Conservation (phyloP, 2,888 invertebrate genomes). For the Tuta absoluta region DNA sequence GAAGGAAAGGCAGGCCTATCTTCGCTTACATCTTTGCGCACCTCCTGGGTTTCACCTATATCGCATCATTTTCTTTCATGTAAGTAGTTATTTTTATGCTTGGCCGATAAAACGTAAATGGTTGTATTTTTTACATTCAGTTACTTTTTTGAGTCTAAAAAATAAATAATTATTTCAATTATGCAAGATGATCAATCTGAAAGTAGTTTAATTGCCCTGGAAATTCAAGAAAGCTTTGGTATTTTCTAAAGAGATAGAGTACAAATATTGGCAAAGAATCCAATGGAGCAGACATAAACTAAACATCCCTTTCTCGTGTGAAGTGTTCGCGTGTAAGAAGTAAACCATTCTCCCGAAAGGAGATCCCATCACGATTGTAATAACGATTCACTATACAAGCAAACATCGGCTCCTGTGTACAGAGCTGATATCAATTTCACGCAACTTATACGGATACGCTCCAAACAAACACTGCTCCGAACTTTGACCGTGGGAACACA, state of each 20-base stretch:
- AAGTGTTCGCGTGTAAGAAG: slow-evolving; percentile 31
- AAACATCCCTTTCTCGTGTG: slow-evolving; percentile 15
- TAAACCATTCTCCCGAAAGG: slow-evolving; percentile 36
- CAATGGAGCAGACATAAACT: slow-evolving; percentile 2
- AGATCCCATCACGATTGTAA: slow-evolving; percentile 47
- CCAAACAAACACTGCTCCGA: slow-evolving; percentile 49
- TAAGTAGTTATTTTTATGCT: slow-evolving; percentile 2
- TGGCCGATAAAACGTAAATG: neutral
- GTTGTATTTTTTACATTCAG: neutral
- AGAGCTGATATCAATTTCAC: slow-evolving; percentile 68
- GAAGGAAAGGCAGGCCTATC: slow-evolving; percentile 66
- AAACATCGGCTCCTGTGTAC: slow-evolving; percentile 29
- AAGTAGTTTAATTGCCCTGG: neutral
- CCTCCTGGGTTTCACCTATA: slow-evolving; percentile 62
- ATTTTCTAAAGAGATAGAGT: neutral
- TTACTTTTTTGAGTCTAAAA: too few species aligned
- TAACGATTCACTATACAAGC: slow-evolving; percentile 40
- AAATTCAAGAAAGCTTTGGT: neutral
- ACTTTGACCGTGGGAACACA: slow-evolving; percentile 43
- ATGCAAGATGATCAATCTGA: too few species aligned
- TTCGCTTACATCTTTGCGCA: slow-evolving; percentile 54
- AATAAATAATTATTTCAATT: too few species aligned
- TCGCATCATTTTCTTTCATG: slow-evolving; percentile 12
- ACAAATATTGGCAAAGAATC: neutral
- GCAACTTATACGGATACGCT: slow-evolving; percentile 60